These are phyloP conservation scores for Erinaceus europaeus DNA, from an alignment of 2,113 vertebrate genomes.

Conservation along the genomic window DNA sequence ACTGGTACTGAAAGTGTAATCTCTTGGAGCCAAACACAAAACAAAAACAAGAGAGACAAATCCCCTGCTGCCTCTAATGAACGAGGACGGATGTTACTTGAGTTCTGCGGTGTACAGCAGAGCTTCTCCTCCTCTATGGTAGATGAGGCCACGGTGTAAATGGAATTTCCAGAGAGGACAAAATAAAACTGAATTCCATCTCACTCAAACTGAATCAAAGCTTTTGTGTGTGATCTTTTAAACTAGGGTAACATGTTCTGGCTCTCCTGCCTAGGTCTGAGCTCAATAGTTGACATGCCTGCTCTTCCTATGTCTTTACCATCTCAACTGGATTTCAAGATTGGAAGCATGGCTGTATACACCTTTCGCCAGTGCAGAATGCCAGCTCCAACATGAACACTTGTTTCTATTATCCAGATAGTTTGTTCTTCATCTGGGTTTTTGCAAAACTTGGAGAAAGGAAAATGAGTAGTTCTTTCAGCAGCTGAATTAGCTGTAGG, in stretches of 20 bases:
- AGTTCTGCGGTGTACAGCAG: conserved; percentile 55
- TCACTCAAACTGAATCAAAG: conserved; percentile 77
- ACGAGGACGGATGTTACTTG: conserved; percentile 58
- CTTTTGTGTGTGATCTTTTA: conserved; percentile 69
- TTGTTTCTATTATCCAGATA: neutral
- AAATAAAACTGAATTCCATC: conserved; percentile 74
- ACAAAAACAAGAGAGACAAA: conserved; percentile 75
- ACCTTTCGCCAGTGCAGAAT: neutral
- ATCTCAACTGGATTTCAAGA: conserved; percentile 14
- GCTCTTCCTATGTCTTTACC: neutral
- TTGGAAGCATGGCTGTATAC: neutral
- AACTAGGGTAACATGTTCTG: conserved; percentile 3
- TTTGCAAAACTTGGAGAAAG: neutral
- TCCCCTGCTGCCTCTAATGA: conserved; percentile 45
- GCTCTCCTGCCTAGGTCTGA: neutral
- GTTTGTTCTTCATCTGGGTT: neutral
- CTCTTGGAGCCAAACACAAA: conserved; percentile 77
- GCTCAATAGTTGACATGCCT: neutral
- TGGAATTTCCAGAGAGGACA: conserved; percentile 76
- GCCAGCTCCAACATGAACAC: neutral
- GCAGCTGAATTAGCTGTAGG: neutral
- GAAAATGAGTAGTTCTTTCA: neutral
- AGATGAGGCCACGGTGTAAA: conserved; percentile 65
- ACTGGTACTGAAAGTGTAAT: conserved; percentile 69
- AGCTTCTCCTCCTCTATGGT: conserved; percentile 73